Evolutionary conservation across 2,797 vertebrate species (phyloP), one percentile per base, ranked within the genome.

Genomic region (Micropoecilia bifurca): DNA sequence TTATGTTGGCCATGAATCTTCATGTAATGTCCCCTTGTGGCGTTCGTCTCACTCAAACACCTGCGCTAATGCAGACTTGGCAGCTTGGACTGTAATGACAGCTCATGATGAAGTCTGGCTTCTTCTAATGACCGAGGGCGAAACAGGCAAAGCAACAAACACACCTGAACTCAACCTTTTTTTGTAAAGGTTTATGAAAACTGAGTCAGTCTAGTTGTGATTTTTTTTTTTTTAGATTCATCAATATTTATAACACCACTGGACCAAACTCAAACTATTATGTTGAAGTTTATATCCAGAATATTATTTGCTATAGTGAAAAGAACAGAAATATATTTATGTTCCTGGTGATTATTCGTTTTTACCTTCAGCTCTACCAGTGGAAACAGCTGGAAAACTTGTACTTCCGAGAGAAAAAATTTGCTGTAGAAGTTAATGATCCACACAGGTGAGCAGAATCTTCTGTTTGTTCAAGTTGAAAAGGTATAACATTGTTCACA

Each of bases 321-420:
- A 20, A n/a, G 48, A 9, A 61, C 25, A 43, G 8, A 20, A 13
- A 22, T 50, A 47, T 47, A 46, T 61, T 10, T 5, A 13, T 81
- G 36, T 57, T 0, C 2, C 68, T 79, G 16, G 83, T 81, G 53
- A 55, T 1, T 20, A 57, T 2, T 1, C 18, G 10, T 85, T 84
- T 81, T 73, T 45, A 45, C 39, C 71, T 45, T 0, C 80, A 95
- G 94, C 87, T 95, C 2, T 96, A 95, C 93, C 99, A 99, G 92
- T 99, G 98, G 98, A 99, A 99, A 78, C 99, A 99, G 89, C 93
- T 99, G 88, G 99, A 99, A 95, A 99, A 99, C 81, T 90, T 99
- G 80, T 99, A 99, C 90, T 99, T 99, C 90, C 95, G 98, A 75
- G 98, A 99, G 92, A 99, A 99, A 92, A 99, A 99, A 45, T 99